Evolutionary conservation across 2,888 invertebrate species (phyloP).

Genomic region (Keiferia lycopersicella): DNA sequence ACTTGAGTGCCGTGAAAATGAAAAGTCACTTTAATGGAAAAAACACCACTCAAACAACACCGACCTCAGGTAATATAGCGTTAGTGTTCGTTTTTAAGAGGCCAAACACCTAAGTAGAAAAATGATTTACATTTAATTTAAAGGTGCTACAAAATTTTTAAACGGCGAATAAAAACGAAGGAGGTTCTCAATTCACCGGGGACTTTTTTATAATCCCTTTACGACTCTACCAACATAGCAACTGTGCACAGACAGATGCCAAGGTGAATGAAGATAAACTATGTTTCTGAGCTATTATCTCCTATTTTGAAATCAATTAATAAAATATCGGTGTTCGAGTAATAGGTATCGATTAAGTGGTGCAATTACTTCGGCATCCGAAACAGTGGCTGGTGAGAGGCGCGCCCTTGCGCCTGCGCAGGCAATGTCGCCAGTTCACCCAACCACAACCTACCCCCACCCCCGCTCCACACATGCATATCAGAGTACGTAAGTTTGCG

Average conservation of each 20-base stretch:
- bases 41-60: not conserved
- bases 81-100: no score
- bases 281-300: slow-evolving; percentile 17
- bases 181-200: no score
- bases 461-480: slow-evolving; percentile 49
- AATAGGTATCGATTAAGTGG: slow-evolving; percentile 50
- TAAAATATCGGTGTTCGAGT: slow-evolving; percentile 11
- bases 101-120: not conserved
- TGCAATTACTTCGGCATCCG: slow-evolving; percentile 63
- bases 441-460: slow-evolving; percentile 38
- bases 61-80: no score
- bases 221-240: not conserved
- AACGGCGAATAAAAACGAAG: no score
- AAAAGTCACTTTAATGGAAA: not conserved
- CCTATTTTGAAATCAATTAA: slow-evolving; percentile 26
- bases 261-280: slow-evolving; percentile 17
- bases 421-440: slow-evolving; percentile 63
- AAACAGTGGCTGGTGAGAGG: slow-evolving; percentile 74
- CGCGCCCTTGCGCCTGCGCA: slow-evolving; percentile 68
- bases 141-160: not conserved
- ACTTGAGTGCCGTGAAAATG: no score
- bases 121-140: no score
- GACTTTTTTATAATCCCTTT: not conserved
- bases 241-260: not conserved
- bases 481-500: slow-evolving; percentile 56